A percentile compares a stretch with the other conserved stretches of the same genome.
phyloP scores from a whole-genome alignment of 2,797 vertebrate genomes.

The Ambastaia sidthimunki region DNA sequence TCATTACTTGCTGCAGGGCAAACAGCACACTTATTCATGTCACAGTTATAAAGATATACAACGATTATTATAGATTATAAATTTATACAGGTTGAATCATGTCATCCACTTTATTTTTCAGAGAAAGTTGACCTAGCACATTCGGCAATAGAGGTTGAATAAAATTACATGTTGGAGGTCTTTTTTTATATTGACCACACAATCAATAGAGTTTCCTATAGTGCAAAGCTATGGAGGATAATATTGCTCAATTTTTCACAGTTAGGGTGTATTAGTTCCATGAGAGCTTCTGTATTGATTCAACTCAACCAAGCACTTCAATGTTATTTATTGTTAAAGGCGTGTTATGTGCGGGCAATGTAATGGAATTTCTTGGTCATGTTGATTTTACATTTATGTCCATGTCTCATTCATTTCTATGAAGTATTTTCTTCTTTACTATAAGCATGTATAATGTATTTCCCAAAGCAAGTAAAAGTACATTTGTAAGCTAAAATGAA shows the following conservation, averaged over 20 bases:
- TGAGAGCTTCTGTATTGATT: slow-evolving; percentile 73
- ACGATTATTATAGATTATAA: slow-evolving; percentile 60
- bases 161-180: slow-evolving; percentile 66
- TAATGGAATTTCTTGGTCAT: slow-evolving; percentile 13
- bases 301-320: slow-evolving; percentile 48
- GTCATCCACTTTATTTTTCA: slow-evolving; percentile 63
- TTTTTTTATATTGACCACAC: slow-evolving; percentile 72
- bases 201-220: slow-evolving; percentile 74
- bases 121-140: slow-evolving; percentile 60
- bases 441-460: not conserved
- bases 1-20: not conserved
- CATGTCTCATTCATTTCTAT: not conserved
- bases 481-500: not conserved
- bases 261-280: slow-evolving; percentile 73
- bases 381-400: slow-evolving; percentile 16
- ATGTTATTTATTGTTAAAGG: slow-evolving; percentile 44
- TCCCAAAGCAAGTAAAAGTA: not conserved
- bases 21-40: slow-evolving; percentile 30
- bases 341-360: slow-evolving; percentile 1
- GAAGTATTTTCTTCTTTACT: not conserved
- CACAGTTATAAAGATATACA: slow-evolving; percentile 59
- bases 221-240: slow-evolving; percentile 60
- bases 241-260: slow-evolving; percentile 76
- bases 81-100: slow-evolving; percentile 60
- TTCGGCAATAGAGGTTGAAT: slow-evolving; percentile 57